Base-by-base conservation (phyloP, 2,113 vertebrate genomes). In the Procavia capensis region DNA sequence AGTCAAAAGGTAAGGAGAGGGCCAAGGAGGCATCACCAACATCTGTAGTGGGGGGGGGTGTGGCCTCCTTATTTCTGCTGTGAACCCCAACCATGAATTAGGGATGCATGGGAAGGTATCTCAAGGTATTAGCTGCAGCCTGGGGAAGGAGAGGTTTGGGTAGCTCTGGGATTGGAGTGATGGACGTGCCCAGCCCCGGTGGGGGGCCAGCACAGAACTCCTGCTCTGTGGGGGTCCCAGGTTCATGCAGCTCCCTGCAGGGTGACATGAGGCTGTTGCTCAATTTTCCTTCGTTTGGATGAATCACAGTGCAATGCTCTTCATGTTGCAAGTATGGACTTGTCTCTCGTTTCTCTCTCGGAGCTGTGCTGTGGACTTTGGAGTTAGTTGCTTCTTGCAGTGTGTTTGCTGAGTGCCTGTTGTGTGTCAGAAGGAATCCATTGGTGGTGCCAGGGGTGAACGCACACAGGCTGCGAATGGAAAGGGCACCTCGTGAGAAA, bases 21-120 rank as follows among this genome's bases (percentile, higher is more conserved):
- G 14, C 41, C 5, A 1, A 39, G 70, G 70, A 36, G 17, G 34
- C 59, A 5, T 27, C 6, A 10, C 36, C 45, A 24, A 0, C 4
- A 2, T 50, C 59, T 68, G 41, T 24, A 1, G 5, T 1, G 1
- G 66, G 9, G 13, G 64, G 27, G 47, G 1, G 5, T 5, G 20
- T 50, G 81, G 79, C 6, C 5, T 41, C 41, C 34, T 34, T 47
- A 3, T 27, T 24, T n/a, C 0, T 1, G 0, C 27, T 45, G 72
- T 74, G 78, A 74, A 10, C 43, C 27, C 45, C 9, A 9, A 36
- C 72, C 0, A 0, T 54, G 61, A 39, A 3, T 29, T 17, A 36
- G 50, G 47, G n/a, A 41, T 13, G 2, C 82, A 22, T n/a, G 1
- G 19, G 64, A 29, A 13, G 29, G 0, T 74, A 57, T 94, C 75